phyloP scores from a whole-genome alignment of 2,797 vertebrate genomes.

The Coranthus polyacanthus region DNA sequence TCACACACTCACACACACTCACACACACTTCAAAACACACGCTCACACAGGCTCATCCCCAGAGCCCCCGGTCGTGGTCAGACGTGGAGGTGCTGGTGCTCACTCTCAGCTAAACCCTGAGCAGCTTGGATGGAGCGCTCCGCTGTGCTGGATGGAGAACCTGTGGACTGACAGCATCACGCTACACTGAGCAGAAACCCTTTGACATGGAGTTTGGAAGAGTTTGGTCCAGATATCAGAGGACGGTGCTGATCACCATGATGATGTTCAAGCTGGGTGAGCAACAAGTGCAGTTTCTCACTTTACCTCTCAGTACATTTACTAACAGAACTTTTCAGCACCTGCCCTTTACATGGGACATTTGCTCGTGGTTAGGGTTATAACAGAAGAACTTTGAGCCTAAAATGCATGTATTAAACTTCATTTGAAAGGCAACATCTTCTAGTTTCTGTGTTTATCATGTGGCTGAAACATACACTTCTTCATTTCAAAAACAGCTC shows the following conservation, averaged over 20 bases:
- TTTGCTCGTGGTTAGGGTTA: too few relatives aligned
- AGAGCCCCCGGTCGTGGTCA: conserved; percentile 31
- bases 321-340: too few relatives aligned
- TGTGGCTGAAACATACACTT: too few relatives aligned
- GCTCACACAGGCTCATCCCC: conserved; percentile 24
- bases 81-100: conserved; percentile 53
- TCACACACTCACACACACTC: conserved; percentile 55
- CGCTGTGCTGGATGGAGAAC: conserved; percentile 51
- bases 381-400: too few relatives aligned
- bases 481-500: too few relatives aligned
- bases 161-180: conserved; percentile 39
- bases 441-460: too few relatives aligned
- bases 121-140: conserved; percentile 41
- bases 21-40: conserved; percentile 47
- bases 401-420: too few relatives aligned
- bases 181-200: conserved; percentile 33
- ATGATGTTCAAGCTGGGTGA: conserved; percentile 84
- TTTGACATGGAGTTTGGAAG: conserved; percentile 79
- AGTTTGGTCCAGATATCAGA: conserved; percentile 72
- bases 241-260: conserved; percentile 74
- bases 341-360: too few relatives aligned
- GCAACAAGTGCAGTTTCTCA: conserved; percentile 24
- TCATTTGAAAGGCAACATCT: too few relatives aligned
- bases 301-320: too few relatives aligned
- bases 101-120: conserved; percentile 34